phyloP scores from a whole-genome alignment of 2,113 vertebrate species.

The Epinephelus fuscoguttatus region DNA sequence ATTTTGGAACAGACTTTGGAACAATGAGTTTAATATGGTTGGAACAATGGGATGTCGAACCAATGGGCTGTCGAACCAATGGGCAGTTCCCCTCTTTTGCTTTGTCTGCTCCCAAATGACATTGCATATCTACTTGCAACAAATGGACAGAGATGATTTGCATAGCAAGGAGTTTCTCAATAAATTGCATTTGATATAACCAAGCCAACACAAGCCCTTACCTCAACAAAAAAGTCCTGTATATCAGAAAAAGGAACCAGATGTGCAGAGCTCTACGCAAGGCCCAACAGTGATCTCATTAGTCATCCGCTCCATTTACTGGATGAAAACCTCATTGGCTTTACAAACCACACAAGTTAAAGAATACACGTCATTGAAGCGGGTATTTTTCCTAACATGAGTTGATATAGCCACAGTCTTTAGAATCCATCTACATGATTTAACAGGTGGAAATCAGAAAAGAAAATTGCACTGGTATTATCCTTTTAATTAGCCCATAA shows the following conservation, averaged over 20 bases:
- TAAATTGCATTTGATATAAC: background rate
- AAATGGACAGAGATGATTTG: background rate
- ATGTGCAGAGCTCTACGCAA: background rate
- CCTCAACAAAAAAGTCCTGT: background rate
- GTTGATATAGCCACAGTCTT: background rate
- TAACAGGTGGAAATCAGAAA: background rate
- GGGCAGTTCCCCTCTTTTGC: background rate
- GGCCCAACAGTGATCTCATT: no score
- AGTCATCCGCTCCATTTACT: background rate
- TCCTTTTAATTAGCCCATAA: background rate
- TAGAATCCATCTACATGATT: background rate
- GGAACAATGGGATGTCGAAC: no score
- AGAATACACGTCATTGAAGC: background rate
- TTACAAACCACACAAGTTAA: background rate
- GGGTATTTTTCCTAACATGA: background rate
- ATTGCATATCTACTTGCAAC: background rate
- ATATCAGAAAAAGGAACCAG: background rate
- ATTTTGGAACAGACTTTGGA: no score
- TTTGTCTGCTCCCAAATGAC: background rate
- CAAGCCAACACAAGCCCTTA: background rate
- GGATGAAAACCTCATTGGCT: background rate
- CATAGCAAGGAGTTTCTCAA: background rate
- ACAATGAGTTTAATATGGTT: no score
- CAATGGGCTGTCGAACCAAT: no score
- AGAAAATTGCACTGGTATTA: background rate